Base-by-base conservation (phyloP, 2,888 invertebrate species). In the Melanargia galathea region DNA sequence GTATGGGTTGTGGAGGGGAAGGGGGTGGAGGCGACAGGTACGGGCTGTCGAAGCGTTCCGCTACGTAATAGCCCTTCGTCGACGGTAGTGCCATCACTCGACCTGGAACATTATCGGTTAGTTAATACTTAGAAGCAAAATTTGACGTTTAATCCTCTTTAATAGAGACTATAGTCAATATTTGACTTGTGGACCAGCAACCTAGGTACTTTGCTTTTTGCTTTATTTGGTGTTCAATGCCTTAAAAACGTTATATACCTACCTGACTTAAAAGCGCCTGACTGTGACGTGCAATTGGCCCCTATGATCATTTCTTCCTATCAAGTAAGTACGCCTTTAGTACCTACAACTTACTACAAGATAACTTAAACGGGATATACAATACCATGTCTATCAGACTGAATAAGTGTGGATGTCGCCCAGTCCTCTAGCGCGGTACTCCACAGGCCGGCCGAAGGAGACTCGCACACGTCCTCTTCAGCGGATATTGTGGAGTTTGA, bases 391-490 rank as follows among this genome's bases (percentile, higher is more conserved):
- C 92, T 79, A 2, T 72, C 75, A 1, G 70, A 65, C 71, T 83
- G 80, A 43, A 80, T 78, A 16, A 79, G 81, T 16, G 87, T 77
- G 65, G 90, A 83, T 43, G 92, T 80, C 5, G 93, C 92, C 93
- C 94, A 95, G 73, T 94, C 93, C 83, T 94, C 94, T 51, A 95
- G 84, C 75, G 93, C 82, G 20, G 92, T 86, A 69, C 93, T 92
- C 94, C 94, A 95, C 54, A 93, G 90, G 0, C 92, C 92, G 10
- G 77, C 69, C 63, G 78, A 80, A 33, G 80, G 81, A 33, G 76
- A 46, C 10, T 57, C 70, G 30, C 75, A 70, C 16, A 63, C 54
- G 33, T 68, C 71, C 20, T 66, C 71, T 68, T 11, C 66, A 54
- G 59, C 68, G 26, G 66, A 40, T 58, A 55, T 43, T 26, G 77